Percentiles rank a stretch among this genome's conserved stretches.
Conservation (phyloP, 2,113 vertebrate genomes). For the Gasterosteus aculeatus region DNA sequence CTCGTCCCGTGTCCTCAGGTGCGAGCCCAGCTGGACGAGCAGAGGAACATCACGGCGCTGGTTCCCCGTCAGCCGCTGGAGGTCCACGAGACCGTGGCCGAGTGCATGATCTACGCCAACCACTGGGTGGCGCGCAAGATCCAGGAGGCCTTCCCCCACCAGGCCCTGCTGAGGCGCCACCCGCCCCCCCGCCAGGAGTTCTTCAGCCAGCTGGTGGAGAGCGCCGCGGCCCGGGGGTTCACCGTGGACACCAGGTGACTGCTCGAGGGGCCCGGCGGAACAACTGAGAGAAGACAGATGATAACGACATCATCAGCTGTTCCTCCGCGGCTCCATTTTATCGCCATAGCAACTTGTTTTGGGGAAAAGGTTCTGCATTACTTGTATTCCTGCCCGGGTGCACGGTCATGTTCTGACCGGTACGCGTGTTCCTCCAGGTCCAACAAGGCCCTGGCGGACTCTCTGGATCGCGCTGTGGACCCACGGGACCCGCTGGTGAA, state of each 20-base stretch:
- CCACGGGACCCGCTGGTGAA: conserved; percentile 88
- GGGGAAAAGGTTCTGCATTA: too few species aligned
- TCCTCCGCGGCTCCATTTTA: too few species aligned
- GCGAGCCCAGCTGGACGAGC: conserved; percentile 87
- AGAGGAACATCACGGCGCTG: conserved; percentile 89
- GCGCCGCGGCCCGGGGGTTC: conserved; percentile 87
- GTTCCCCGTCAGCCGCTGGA: conserved; percentile 92
- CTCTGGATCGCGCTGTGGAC: conserved; percentile 89
- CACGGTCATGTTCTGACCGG: not conserved
- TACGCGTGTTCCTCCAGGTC: conserved; percentile 77
- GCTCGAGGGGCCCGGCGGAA: not conserved
- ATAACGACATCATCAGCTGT: too few species aligned
- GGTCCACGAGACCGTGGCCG: conserved; percentile 93
- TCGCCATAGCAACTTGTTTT: too few species aligned
- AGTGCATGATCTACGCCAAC: conserved; percentile 98
- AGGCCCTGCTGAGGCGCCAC: conserved; percentile 89
- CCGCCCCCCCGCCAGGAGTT: conserved; percentile 90
- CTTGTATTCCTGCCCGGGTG: too few species aligned
- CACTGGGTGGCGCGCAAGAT: conserved; percentile 97
- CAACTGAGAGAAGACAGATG: too few species aligned
- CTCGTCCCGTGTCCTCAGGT: conserved; percentile 64
- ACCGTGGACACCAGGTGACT: conserved; percentile 87
- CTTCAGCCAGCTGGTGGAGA: conserved; percentile 87
- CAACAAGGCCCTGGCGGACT: conserved; percentile 92
- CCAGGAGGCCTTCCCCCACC: conserved; percentile 87